These are phyloP conservation scores for Holothuria scabra DNA, from an alignment of 53 echinoderm and acorn worm genomes.

Conservation along the genomic window DNA sequence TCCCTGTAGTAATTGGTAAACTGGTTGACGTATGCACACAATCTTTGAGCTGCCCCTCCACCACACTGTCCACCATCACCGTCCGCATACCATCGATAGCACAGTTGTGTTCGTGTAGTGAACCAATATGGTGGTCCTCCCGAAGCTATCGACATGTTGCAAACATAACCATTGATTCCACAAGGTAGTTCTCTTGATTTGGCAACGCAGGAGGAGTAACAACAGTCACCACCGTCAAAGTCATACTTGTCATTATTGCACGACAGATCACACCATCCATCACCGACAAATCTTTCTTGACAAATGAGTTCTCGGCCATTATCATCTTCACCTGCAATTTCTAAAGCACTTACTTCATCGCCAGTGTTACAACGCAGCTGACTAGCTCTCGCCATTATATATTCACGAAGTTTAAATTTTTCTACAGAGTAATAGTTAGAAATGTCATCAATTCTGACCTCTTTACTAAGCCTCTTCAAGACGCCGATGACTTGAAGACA, in stretches of 20 bases:
- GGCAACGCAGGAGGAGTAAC: conserved; percentile 9
- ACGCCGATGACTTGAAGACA: neutral
- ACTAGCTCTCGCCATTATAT: conserved; percentile 3
- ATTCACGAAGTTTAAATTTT: conserved; percentile 7
- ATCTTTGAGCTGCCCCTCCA: too few relatives aligned
- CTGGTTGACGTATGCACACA: conserved; percentile 8
- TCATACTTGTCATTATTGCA: conserved; percentile 7
- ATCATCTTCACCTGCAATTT: conserved; percentile 5
- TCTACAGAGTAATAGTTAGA: conserved; percentile 4
- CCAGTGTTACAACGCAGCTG: conserved; percentile 8
- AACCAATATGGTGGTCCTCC: conserved; percentile 1
- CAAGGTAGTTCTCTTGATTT: conserved; percentile 12
- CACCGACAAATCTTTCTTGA: conserved; percentile 5
- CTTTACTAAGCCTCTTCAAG: conserved; percentile 3
- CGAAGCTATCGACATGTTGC: conserved; percentile 9
- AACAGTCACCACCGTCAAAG: conserved; percentile 9
- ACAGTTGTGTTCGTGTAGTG: neutral
- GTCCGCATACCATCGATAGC: conserved; percentile 13
- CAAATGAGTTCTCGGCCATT: neutral
- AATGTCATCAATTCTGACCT: conserved; percentile 5
- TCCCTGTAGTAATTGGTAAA: conserved; percentile 4
- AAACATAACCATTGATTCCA: conserved; percentile 3
- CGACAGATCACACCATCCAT: conserved; percentile 12
- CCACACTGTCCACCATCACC: conserved; percentile 13
- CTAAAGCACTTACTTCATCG: conserved; percentile 12